A percentile compares a stretch with the other conserved stretches of the same genome.
Evolutionary conservation across 64 coral and sea anemone genomes (phyloP).

Genomic region (Pachyseris speciosa): DNA sequence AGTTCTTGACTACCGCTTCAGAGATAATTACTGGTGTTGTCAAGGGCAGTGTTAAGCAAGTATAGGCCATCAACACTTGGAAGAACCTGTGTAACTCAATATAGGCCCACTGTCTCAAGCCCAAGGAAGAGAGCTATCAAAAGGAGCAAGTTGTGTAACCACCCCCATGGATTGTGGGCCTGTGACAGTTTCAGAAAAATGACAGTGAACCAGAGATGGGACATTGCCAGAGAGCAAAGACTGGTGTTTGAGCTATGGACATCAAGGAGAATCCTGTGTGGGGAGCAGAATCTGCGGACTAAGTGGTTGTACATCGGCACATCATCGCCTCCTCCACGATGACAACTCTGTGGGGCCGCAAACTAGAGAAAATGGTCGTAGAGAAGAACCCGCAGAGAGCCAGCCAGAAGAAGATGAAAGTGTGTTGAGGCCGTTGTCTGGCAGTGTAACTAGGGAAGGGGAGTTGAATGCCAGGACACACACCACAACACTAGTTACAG

Average conservation of each 20-base stretch:
- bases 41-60: not conserved
- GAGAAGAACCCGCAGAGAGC: too few species aligned
- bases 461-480: not conserved
- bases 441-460: not conserved
- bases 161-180: not conserved
- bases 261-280: not conserved
- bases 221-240: too few species aligned
- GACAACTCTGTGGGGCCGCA: not conserved
- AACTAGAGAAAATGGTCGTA: too few species aligned
- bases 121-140: constrained; percentile 13
- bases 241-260: not conserved
- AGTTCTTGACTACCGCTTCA: not conserved
- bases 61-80: not conserved
- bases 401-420: not conserved
- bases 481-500: not conserved
- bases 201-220: too few species aligned
- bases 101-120: not conserved
- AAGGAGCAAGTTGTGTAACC: not conserved
- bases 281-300: constrained; percentile 6
- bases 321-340: constrained; percentile 19
- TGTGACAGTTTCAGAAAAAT: not conserved
- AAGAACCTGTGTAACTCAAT: not conserved
- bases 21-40: not conserved
- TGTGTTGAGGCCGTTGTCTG: not conserved
- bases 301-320: constrained; percentile 1